A percentile compares a stretch with the other conserved stretches of the same genome.
Evolutionary conservation across 2,888 invertebrate species (phyloP).

Genomic region (Drosophila neonasuta): DNA sequence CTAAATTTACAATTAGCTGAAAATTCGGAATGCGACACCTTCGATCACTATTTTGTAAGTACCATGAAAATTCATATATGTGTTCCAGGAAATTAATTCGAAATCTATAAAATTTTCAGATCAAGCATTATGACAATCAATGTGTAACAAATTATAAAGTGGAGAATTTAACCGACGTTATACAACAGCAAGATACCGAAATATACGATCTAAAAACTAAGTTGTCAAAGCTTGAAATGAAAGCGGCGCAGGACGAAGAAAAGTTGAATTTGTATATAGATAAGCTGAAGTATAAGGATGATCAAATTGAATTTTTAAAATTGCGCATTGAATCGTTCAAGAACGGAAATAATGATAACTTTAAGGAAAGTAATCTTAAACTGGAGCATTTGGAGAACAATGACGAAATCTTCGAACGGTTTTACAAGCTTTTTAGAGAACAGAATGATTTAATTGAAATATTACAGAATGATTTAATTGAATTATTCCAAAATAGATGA

Average conservation of each 20-base stretch:
- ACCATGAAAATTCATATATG: neutral
- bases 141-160: neutral
- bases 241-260: conserved; percentile 1
- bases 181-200: conserved; percentile 4
- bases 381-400: too few relatives aligned
- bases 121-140: conserved; percentile 12
- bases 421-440: too few relatives aligned
- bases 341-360: neutral
- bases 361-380: too few relatives aligned
- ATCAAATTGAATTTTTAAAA: conserved; percentile 19
- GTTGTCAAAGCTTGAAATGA: conserved; percentile 19
- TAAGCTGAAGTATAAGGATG: conserved; percentile 19
- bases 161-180: neutral
- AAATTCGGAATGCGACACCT: neutral
- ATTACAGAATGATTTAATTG: too few relatives aligned
- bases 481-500: too few relatives aligned
- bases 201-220: conserved; percentile 11
- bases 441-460: too few relatives aligned
- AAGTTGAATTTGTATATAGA: conserved; percentile 20
- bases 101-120: neutral
- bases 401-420: too few relatives aligned
- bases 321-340: neutral
- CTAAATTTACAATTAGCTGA: conserved; percentile 25
- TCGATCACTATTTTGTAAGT: conserved; percentile 12
- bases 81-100: neutral